Conservation (phyloP, 92 coral and sea anemone species). For the Paramuricea clavata region DNA sequence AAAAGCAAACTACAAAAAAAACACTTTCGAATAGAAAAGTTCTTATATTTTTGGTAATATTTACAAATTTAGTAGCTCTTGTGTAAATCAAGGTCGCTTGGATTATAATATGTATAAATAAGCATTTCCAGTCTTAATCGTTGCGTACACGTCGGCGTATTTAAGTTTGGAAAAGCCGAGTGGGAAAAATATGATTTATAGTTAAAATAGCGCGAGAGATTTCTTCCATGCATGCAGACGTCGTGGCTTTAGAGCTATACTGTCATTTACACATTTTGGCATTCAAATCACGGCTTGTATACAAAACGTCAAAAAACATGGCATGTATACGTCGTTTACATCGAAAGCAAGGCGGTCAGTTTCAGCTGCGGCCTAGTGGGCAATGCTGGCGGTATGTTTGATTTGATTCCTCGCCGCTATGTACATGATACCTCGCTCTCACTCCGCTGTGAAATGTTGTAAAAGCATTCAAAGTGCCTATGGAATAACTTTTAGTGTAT, state of each 20-base stretch:
- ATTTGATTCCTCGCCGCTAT: background rate
- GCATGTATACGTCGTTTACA: background rate
- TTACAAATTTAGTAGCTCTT: slow-evolving; percentile 6
- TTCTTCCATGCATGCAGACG: background rate
- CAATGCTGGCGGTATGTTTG: background rate
- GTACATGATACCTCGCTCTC: background rate
- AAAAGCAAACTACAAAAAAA: too few species aligned
- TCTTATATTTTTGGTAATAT: slow-evolving; percentile 2
- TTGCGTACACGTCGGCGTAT: background rate
- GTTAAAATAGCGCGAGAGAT: background rate
- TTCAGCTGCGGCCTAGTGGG: slow-evolving; percentile 42
- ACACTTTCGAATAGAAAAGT: background rate
- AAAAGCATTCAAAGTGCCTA: background rate
- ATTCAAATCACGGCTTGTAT: background rate
- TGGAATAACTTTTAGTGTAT: slow-evolving; percentile 6
- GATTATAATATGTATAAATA: background rate
- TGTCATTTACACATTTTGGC: background rate
- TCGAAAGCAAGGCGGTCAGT: background rate
- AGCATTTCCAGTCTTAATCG: slow-evolving; percentile 7
- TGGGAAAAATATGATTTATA: background rate
- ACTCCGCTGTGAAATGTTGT: background rate
- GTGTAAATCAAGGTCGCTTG: slow-evolving; percentile 13
- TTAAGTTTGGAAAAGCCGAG: background rate
- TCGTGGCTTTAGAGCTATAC: background rate
- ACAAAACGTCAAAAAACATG: slow-evolving; percentile 10